Percentiles rank a stretch among this genome's conserved stretches.
These are phyloP conservation scores for Ceratina japonica DNA, from an alignment of 1,140 invertebrate genomes.

Conservation along the genomic window DNA sequence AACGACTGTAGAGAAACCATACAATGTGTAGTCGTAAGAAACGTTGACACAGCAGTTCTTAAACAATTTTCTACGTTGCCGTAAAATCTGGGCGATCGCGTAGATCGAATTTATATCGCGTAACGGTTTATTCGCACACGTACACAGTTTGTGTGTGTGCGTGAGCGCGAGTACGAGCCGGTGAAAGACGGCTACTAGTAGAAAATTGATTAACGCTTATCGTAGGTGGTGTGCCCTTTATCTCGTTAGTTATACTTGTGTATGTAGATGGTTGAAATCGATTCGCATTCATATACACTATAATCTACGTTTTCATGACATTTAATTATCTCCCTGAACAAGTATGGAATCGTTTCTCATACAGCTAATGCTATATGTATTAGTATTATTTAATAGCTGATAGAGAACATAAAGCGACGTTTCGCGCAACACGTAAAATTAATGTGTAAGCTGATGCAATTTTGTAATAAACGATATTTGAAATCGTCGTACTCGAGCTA, in stretches of 20 bases:
- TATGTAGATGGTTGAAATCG: not conserved
- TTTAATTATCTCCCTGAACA: not conserved
- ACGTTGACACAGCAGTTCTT: not conserved
- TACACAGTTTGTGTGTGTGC: not conserved
- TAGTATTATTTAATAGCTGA: constrained; percentile 4
- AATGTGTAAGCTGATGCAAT: constrained; percentile 16
- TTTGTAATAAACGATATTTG: constrained; percentile 27
- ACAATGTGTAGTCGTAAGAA: not conserved
- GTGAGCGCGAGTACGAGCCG: not conserved
- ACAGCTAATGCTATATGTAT: not conserved
- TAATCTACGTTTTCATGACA: no score
- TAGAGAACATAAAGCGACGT: not conserved
- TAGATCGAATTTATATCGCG: constrained; percentile 14
- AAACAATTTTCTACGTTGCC: constrained; percentile 11
- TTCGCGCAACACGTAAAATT: not conserved
- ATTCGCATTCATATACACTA: constrained; percentile 15
- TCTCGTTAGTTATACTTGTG: constrained; percentile 13
- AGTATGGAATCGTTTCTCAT: no score
- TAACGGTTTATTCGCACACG: not conserved
- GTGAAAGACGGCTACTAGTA: not conserved
- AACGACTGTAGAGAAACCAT: not conserved
- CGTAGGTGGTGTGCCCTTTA: not conserved
- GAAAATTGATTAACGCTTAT: constrained; percentile 7
- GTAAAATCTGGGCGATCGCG: not conserved
- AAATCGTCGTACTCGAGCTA: not conserved